Base-by-base conservation (phyloP, 2,888 invertebrate genomes). In the Conchocele bisecta region DNA sequence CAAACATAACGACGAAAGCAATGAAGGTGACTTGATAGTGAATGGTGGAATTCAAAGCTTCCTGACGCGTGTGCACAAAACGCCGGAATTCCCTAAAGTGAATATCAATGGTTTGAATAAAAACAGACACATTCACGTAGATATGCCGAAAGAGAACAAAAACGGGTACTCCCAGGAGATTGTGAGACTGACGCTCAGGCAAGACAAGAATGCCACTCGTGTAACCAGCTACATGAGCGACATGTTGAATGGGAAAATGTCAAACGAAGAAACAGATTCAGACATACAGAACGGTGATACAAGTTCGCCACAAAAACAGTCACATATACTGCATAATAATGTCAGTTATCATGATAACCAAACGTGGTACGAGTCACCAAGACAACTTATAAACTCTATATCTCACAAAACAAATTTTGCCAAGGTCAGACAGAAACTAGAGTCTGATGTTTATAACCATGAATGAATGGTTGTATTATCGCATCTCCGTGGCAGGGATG, bases 141-240 rank as follows among this genome's bases (percentile, higher is more conserved):
- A 53, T 44, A 56, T 81, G 63, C 81, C 81, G 15, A 68, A 73
- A 20, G 81, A 77, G 51, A 65, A 66, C 20, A 67, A 53, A 29
- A 69, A 75, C 41, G 57, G 33, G 7, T 66, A 72, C 17, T 66
- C 75, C 1, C 73, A 78, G 9, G 86, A 83, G 42, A 75, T 75
- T 15, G 81, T 86, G 11, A 80, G 76, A 33, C 58, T 86, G 42
- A 83, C 84, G 6, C 59, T 86, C 15, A 70, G 85, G 9, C 82
- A 85, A 28, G 86, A 85, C 54, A 79, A 83, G 33, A 73, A 73
- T 41, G 70, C 81, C 15, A 84, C 86, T 7, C 75, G 83, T 3
- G 79, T 81, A 15, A 73, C 70, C 7, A 86, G 84, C 29, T 86
- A 86, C 54, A 86, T 86, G 86, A 75, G 77, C 51, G 85, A 85